Percentiles rank a stretch among this genome's conserved stretches.
Conservation (phyloP, 2,797 vertebrate genomes). For the Mareca strepera region DNA sequence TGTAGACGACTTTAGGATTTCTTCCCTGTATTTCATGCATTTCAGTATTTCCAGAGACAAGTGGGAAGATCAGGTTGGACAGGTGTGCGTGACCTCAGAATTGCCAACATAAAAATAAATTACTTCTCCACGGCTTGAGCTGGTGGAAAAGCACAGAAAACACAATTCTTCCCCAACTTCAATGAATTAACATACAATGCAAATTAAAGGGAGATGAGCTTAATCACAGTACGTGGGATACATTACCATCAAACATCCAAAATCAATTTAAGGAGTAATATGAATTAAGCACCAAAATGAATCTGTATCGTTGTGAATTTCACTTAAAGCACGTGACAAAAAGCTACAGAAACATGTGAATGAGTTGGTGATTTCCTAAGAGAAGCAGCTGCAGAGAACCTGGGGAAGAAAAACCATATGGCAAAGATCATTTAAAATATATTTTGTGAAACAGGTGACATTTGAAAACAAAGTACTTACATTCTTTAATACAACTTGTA, state of each 20-base stretch:
- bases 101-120: background rate
- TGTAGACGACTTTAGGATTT: background rate
- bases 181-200: background rate
- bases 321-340: background rate
- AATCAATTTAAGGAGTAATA: background rate
- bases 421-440: background rate
- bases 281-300: background rate
- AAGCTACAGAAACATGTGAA: background rate
- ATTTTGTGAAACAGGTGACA: background rate
- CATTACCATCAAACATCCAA: background rate
- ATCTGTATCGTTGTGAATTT: background rate
- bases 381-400: background rate
- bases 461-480: background rate
- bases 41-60: background rate
- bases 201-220: background rate
- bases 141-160: background rate
- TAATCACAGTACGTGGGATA: background rate
- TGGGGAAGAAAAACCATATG: background rate
- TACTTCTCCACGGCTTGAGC: background rate
- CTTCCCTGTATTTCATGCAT: background rate
- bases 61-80: background rate
- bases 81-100: background rate
- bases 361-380: accelerated
- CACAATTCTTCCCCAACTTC: background rate
- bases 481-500: background rate